Evolutionary conservation across 2,888 invertebrate species (phyloP).

Genomic region (Leptogaster cylindrica): DNA sequence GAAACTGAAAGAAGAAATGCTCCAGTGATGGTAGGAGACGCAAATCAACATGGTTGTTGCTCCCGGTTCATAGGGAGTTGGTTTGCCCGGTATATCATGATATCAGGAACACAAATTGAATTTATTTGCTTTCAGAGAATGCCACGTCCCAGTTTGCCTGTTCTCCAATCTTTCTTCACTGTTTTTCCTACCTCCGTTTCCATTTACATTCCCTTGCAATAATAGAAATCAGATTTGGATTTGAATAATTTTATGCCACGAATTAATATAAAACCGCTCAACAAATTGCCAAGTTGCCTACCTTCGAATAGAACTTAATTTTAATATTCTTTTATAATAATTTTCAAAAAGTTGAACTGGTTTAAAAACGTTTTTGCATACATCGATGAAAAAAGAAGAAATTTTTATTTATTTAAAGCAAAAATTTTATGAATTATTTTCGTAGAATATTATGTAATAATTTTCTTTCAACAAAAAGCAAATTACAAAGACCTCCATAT

Average conservation of each 20-base stretch:
- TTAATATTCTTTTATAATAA: too few species aligned
- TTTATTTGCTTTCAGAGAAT: slow-evolving; percentile 21
- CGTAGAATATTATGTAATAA: too few species aligned
- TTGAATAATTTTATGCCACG: slow-evolving; percentile 37
- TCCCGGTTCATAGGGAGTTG: neutral
- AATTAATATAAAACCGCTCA: slow-evolving; percentile 5
- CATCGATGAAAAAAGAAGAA: too few species aligned
- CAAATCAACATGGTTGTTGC: slow-evolving; percentile 21
- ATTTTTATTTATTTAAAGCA: too few species aligned
- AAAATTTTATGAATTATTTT: too few species aligned
- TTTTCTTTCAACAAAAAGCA: too few species aligned
- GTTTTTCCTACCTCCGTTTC: neutral
- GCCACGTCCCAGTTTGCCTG: neutral
- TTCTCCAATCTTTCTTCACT: too few species aligned
- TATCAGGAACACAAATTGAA: slow-evolving; percentile 39
- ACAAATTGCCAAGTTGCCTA: too few species aligned
- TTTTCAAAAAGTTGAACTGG: too few species aligned
- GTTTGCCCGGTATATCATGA: slow-evolving; percentile 1
- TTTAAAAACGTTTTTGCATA: too few species aligned
- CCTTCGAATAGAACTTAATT: too few species aligned
- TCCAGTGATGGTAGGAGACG: slow-evolving; percentile 11
- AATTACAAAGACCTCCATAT: too few species aligned
- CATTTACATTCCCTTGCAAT: slow-evolving; percentile 11
- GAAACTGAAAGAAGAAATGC: slow-evolving; percentile 10
- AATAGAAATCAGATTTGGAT: slow-evolving; percentile 34